phyloP scores from a whole-genome alignment of 2,113 vertebrate genomes.

The Pomatorhinus ruficollis region DNA sequence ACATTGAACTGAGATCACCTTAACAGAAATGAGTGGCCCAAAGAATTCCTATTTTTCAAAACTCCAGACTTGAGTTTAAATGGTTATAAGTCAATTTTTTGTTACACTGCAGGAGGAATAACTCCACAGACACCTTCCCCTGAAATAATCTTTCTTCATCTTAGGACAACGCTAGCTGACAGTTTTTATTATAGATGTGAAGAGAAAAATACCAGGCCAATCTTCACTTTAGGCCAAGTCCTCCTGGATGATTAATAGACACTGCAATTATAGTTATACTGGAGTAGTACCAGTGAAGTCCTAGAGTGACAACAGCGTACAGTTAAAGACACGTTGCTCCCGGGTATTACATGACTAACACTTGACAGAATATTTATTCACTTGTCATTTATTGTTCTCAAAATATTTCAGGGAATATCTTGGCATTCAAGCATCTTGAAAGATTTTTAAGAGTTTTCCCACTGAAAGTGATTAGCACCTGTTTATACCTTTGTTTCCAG shows the following conservation, averaged over 20 bases:
- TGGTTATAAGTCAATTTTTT: background rate
- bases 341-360: background rate
- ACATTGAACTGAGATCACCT: background rate
- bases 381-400: background rate
- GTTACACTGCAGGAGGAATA: background rate
- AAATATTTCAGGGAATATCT: background rate
- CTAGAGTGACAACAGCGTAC: background rate
- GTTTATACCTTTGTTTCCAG: background rate
- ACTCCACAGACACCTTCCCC: background rate
- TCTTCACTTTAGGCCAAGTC: background rate
- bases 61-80: background rate
- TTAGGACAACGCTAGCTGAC: background rate
- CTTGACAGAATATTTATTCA: conserved; percentile 28
- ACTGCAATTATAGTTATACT: background rate
- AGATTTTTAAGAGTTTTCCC: background rate
- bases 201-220: background rate
- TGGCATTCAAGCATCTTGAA: background rate
- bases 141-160: background rate
- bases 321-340: background rate
- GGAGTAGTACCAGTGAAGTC: background rate
- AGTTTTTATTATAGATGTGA: background rate
- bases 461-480: background rate
- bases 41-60: background rate
- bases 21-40: background rate
- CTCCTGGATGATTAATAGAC: background rate